Percentiles rank a stretch among this genome's conserved stretches.
These are phyloP conservation scores for Phasianus colchicus DNA, from an alignment of 2,113 vertebrate species.

Conservation along the genomic window DNA sequence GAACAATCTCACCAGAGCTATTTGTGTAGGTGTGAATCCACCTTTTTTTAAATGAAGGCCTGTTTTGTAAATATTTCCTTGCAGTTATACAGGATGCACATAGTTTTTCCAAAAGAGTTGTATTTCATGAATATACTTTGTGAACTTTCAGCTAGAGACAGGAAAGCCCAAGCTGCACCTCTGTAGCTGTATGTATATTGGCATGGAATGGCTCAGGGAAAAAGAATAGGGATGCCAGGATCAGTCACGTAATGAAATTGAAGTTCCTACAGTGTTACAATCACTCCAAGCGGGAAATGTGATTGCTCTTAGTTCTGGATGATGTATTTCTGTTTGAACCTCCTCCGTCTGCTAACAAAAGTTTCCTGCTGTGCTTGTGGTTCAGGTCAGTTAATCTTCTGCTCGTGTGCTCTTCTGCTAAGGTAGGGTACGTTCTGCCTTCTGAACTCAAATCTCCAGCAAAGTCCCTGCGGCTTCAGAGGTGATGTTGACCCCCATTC, in stretches of 20 bases:
- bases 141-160: neutral
- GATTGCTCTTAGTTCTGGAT: neutral
- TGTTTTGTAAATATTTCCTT: neutral
- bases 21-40: neutral
- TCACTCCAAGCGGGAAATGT: neutral
- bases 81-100: neutral
- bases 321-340: neutral
- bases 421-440: rapidly evolving
- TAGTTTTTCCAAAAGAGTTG: neutral
- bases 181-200: neutral
- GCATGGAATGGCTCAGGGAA: neutral
- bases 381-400: neutral
- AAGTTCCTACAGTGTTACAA: neutral
- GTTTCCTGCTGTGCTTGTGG: neutral
- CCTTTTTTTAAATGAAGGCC: neutral
- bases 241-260: neutral
- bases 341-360: neutral
- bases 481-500: neutral
- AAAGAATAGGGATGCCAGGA: neutral
- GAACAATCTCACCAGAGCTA: neutral
- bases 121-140: neutral
- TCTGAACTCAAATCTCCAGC: neutral
- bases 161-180: neutral
- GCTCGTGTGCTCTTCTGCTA: neutral
- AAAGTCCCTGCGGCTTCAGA: neutral